Conservation (phyloP, 2,113 vertebrate genomes). For the Haliaeetus leucogaster region DNA sequence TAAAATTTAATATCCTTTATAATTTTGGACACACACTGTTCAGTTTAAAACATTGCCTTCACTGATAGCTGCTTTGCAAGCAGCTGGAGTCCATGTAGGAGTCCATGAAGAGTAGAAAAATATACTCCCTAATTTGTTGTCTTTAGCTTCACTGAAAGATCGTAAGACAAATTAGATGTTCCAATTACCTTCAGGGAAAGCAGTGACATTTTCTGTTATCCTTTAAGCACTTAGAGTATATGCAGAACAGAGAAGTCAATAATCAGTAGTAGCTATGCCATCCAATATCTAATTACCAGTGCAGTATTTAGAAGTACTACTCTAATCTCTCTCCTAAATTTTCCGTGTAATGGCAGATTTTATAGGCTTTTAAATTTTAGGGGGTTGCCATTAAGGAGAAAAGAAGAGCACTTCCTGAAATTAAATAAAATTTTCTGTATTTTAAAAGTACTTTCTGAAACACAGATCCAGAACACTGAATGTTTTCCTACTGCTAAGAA, state of each 20-base stretch:
- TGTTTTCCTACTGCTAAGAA: not conserved
- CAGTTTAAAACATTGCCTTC: not conserved
- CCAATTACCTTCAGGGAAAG: constrained; percentile 28
- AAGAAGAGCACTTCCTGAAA: not conserved
- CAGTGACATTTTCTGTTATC: constrained; percentile 42
- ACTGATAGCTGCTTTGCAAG: not conserved
- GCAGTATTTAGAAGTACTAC: not conserved
- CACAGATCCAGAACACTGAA: not conserved
- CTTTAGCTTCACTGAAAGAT: not conserved
- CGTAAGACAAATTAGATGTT: constrained; percentile 31
- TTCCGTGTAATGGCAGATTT: not conserved
- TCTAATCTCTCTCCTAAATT: not conserved
- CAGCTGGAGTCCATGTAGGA: not conserved
- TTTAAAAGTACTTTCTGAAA: not conserved
- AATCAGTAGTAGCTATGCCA: not conserved
- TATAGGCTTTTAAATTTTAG: not conserved
- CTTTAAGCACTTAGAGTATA: constrained; percentile 4
- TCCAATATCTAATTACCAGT: constrained; percentile 10
- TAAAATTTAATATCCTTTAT: not conserved
- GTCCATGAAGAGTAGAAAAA: not conserved
- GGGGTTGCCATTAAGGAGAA: not conserved
- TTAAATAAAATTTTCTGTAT: not conserved
- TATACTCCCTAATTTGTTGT: constrained; percentile 3
- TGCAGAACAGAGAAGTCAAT: constrained; percentile 51
- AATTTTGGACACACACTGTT: not conserved